Evolutionary conservation across 2,113 vertebrate genomes (phyloP).

Genomic region (Chrysemys picta): DNA sequence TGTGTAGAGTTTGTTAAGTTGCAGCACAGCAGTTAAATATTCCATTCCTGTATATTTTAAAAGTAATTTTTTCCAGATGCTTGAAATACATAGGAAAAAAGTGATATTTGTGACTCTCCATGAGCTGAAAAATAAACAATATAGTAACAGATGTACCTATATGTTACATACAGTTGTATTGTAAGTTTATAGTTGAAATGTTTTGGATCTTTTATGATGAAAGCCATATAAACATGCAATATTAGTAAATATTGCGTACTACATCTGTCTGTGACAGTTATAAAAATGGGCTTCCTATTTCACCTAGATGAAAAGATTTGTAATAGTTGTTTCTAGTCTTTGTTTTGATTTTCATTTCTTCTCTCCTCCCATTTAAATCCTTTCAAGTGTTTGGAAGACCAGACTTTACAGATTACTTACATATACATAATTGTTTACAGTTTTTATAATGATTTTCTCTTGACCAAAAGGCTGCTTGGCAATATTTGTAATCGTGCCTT

Average conservation of each 20-base stretch:
- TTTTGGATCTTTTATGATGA: background rate
- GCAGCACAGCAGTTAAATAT: background rate
- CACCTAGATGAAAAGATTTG: background rate
- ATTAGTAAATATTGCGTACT: accelerated
- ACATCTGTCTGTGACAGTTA: background rate
- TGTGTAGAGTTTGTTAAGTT: background rate
- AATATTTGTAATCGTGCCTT: background rate
- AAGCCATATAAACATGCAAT: background rate
- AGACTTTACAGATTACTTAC: background rate
- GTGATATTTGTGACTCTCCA: background rate
- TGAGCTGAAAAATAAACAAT: background rate
- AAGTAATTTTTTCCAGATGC: background rate
- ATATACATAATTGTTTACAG: accelerated
- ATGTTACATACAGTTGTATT: background rate
- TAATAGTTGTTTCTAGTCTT: background rate
- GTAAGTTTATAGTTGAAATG: background rate
- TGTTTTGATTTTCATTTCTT: background rate
- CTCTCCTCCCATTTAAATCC: background rate
- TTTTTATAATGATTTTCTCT: background rate
- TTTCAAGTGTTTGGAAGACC: background rate
- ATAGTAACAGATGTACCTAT: background rate
- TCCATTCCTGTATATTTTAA: accelerated
- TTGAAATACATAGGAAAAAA: background rate
- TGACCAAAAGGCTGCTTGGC: accelerated
- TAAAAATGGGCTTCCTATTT: background rate